Evolutionary conservation across 2,888 invertebrate genomes (phyloP).

Genomic region (Ichneumoninae sp.): DNA sequence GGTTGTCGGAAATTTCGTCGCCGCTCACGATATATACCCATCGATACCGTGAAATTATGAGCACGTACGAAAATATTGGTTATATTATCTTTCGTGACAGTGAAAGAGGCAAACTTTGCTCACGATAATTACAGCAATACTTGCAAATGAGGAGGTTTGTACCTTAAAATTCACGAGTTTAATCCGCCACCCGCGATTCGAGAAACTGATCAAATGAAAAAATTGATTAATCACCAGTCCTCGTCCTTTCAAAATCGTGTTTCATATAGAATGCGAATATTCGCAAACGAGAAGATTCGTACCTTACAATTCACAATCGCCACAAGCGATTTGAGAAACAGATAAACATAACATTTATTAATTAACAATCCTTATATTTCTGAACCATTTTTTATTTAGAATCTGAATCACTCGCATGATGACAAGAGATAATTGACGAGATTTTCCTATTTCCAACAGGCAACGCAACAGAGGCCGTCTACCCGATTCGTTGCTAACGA

Average conservation of each 20-base stretch:
- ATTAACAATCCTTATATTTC: too few species aligned
- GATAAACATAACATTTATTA: too few species aligned
- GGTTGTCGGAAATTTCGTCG: conserved; percentile 5
- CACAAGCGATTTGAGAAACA: too few species aligned
- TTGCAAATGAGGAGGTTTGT: neutral
- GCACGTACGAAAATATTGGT: neutral
- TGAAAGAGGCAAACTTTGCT: neutral
- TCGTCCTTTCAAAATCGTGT: too few species aligned
- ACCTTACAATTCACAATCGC: too few species aligned
- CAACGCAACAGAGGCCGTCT: conserved; percentile 15
- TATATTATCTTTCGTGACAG: neutral
- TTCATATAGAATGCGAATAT: too few species aligned
- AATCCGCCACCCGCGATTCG: too few species aligned
- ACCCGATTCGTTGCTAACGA: conserved; percentile 41
- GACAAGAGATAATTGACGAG: neutral
- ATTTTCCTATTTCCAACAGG: conserved; percentile 2
- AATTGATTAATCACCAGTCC: too few species aligned
- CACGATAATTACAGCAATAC: neutral
- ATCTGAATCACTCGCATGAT: too few species aligned
- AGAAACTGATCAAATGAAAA: too few species aligned
- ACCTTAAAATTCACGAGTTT: neutral
- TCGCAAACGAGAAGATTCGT: too few species aligned
- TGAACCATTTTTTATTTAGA: too few species aligned
- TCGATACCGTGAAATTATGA: neutral
- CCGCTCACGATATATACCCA: neutral